Evolutionary conservation across 2,888 invertebrate genomes (phyloP).

Genomic region (Ectobius pallidus): DNA sequence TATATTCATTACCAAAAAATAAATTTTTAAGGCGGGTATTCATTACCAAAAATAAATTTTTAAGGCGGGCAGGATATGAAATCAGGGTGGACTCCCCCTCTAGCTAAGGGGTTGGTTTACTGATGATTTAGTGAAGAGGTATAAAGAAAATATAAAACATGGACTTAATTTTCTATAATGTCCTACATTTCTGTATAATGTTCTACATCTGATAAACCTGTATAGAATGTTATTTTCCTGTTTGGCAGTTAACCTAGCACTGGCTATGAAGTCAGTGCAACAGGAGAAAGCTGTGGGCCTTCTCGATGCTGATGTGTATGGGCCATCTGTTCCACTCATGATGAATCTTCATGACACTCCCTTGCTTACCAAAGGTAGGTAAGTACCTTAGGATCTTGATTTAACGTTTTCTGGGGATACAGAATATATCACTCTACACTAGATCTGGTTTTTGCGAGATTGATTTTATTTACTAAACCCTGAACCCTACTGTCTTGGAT

Average conservation of each 20-base stretch:
- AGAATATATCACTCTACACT: neutral
- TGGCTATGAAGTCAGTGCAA: conserved; percentile 71
- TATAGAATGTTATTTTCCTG: no score
- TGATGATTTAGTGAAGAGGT: no score
- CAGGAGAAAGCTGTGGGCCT: conserved; percentile 78
- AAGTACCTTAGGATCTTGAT: neutral
- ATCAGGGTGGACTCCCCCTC: no score
- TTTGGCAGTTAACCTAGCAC: conserved; percentile 80
- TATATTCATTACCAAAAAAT: no score
- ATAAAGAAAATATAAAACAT: no score
- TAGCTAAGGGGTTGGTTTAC: no score
- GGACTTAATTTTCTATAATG: no score
- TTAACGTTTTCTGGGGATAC: neutral
- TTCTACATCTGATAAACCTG: no score
- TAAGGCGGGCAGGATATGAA: no score
- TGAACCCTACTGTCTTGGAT: neutral
- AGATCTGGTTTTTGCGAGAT: neutral
- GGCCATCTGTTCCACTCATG: conserved; percentile 92
- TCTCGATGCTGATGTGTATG: conserved; percentile 93
- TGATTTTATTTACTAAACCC: neutral
- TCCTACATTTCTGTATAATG: no score
- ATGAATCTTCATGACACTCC: conserved; percentile 91
- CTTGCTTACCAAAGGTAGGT: conserved; percentile 67
- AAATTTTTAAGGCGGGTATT: no score
- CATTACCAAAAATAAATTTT: no score